Evolutionary conservation across 2,888 invertebrate genomes (phyloP).

Genomic region (Harpalus rubripes): DNA sequence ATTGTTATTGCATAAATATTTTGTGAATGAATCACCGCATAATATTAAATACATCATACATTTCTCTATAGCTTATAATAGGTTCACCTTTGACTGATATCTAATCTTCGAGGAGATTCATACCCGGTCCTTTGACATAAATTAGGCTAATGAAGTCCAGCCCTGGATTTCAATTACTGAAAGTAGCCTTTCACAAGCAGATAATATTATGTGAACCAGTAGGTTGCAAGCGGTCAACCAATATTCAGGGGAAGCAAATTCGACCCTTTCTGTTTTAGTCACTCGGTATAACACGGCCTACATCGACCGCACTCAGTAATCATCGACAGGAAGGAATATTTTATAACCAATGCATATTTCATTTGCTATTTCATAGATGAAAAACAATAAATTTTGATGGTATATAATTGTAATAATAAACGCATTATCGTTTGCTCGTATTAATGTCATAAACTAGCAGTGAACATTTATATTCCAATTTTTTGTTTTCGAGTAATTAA

Average conservation of each 20-base stretch:
- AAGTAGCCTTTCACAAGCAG: background rate
- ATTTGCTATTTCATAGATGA: constrained; percentile 5
- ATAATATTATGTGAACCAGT: background rate
- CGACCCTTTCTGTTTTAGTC: background rate
- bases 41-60: no score
- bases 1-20: no score
- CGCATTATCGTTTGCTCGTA: constrained; percentile 37
- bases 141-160: background rate
- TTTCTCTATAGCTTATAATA: background rate
- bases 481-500: constrained; percentile 23
- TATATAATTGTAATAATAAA: constrained; percentile 44
- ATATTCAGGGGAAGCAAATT: background rate
- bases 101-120: background rate
- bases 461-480: constrained; percentile 21
- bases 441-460: constrained; percentile 21
- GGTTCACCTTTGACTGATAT: background rate
- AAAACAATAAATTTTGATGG: constrained; percentile 36
- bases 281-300: background rate
- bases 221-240: background rate
- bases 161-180: background rate
- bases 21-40: no score
- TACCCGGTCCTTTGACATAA: background rate
- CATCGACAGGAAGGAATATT: constrained; percentile 26
- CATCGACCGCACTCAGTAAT: background rate
- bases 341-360: constrained; percentile 49